Base-by-base conservation (phyloP, 2,888 invertebrate genomes). In the Aplocera efformata region DNA sequence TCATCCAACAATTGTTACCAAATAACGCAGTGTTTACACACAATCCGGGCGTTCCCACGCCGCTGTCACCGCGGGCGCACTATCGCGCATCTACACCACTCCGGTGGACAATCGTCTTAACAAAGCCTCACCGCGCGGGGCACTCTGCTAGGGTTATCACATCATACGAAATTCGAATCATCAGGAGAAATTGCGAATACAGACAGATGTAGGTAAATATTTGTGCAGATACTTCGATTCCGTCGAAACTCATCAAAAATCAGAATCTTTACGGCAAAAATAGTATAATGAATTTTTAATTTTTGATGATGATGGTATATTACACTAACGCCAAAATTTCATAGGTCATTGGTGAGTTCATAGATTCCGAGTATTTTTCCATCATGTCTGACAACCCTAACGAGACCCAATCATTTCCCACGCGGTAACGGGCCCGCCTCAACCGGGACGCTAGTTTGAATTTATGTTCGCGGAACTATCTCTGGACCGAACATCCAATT, bases 81-180 rank as follows among this genome's bases (percentile, higher is more conserved):
- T 88, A 88, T 86, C 86, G 79, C 67, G 61, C 80, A 86, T 86
- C 86, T 86, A 81, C 79, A 74, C 77, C 75, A 74, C 77, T 72
- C 77, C 70, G 67, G 84, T 84, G 86, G 85, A 88, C 86, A 86
- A 82, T 85, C 84, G 79, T 78, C 84, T 79, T 84, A 88, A 86
- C 86, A 88, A 88, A 86, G 85, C 79, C 72, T 76, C 70, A 70
- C 79, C 77, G 77, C 45, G 35, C 31, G 43, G 31, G 32, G 10
- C 35, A 36, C 17, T 25, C 32, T 10, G 11, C 9, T 41, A 45
- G 45, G 45, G 45, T 40, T 34, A 23, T 6, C 31, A 10, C n/a
- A 17, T 3, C 13, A 2, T 5, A 17, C 13, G 2, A 2, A 17
- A 17, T 17, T 17, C 5, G 2, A 17, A 17, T 3, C 13, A 3